Conservation (phyloP, 1,140 invertebrate species). For the Cotesia glomerata region DNA sequence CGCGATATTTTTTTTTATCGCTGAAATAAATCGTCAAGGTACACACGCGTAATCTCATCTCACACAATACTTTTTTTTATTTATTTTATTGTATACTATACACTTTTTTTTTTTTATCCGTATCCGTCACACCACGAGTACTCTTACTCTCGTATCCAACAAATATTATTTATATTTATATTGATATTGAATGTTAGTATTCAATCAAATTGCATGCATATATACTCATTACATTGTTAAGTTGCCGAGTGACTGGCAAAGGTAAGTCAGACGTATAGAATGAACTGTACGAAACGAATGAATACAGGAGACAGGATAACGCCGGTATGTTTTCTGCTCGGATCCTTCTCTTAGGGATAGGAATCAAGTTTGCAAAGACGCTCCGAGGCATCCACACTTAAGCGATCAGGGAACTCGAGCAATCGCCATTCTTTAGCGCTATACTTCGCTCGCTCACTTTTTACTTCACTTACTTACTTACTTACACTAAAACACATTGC, state of each 20-base stretch:
- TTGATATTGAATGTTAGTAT: no score
- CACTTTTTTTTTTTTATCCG: no score
- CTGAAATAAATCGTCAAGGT: no score
- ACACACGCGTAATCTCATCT: no score
- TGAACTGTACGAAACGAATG: neutral
- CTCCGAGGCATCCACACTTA: conserved; percentile 27
- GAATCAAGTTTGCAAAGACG: conserved; percentile 15
- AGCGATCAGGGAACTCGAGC: conserved; percentile 25
- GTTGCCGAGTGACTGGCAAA: neutral
- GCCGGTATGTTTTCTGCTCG: neutral
- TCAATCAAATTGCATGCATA: no score
- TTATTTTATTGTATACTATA: no score
- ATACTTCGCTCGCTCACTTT: conserved; percentile 8
- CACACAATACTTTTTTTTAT: no score
- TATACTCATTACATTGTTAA: no score
- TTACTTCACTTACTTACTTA: neutral
- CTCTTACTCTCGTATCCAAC: no score
- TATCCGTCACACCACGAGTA: no score
- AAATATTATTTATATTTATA: no score
- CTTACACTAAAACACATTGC: neutral
- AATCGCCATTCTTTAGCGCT: conserved; percentile 29
- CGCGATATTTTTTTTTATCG: no score
- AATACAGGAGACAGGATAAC: neutral
- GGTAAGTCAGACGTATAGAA: neutral
- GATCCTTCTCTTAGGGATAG: neutral